Evolutionary conservation across 2,888 invertebrate genomes (phyloP).

Genomic region (Zonitis immaculata): DNA sequence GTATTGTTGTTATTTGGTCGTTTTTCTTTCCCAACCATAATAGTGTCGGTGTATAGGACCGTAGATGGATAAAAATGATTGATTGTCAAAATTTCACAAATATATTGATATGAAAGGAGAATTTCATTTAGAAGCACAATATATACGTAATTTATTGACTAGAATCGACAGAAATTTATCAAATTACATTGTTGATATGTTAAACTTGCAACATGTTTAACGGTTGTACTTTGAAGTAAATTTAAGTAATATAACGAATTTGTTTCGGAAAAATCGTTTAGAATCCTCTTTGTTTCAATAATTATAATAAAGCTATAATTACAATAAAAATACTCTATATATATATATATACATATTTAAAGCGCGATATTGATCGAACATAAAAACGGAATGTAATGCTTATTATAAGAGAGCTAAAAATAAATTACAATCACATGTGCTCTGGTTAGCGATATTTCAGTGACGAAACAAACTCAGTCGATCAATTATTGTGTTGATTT

Average conservation of each 20-base stretch:
- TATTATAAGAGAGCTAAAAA: conserved; percentile 15
- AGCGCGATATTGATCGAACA: neutral
- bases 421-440: conserved; percentile 14
- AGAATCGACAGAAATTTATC: conserved; percentile 7
- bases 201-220: conserved; percentile 3
- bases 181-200: conserved; percentile 7
- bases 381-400: conserved; percentile 11
- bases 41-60: too few species aligned
- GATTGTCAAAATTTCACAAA: too few species aligned
- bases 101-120: neutral
- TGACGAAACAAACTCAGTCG: conserved; percentile 19
- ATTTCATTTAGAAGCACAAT: conserved; percentile 4
- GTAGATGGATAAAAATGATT: too few species aligned
- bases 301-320: neutral
- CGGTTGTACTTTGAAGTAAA: conserved; percentile 7
- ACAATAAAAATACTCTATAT: neutral
- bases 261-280: neutral
- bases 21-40: too few species aligned
- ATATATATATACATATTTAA: neutral
- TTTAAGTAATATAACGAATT: too few species aligned
- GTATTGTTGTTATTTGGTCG: too few species aligned
- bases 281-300: neutral
- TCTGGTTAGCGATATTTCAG: conserved; percentile 8
- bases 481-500: conserved; percentile 2
- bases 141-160: conserved; percentile 14